Evolutionary conservation across 92 coral and sea anemone genomes (phyloP).

Genomic region (Parazoanthus swiftii): DNA sequence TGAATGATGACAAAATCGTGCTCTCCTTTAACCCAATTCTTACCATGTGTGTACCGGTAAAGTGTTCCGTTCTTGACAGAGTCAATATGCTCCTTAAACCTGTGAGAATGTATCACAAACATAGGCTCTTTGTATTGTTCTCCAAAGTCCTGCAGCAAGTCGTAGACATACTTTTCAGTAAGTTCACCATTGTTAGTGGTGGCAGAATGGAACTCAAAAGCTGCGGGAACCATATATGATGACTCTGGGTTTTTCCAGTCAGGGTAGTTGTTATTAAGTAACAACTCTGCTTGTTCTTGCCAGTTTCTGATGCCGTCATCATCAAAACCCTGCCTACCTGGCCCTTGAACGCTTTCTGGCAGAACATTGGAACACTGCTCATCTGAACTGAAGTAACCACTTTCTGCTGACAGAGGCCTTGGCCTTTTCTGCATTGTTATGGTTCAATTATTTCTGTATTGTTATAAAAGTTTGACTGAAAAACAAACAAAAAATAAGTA

Average conservation of each 20-base stretch:
- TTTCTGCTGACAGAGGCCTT: constrained; percentile 34
- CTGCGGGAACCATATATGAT: constrained; percentile 49
- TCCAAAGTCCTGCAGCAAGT: constrained; percentile 35
- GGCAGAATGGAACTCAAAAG: neutral
- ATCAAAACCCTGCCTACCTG: neutral
- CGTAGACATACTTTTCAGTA: constrained; percentile 35
- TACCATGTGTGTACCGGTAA: too few relatives aligned
- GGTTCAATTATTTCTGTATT: neutral
- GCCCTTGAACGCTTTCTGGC: constrained; percentile 4
- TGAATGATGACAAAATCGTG: constrained; percentile 62
- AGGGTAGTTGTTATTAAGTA: constrained; percentile 17
- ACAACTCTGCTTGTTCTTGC: constrained; percentile 35
- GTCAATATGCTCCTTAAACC: neutral
- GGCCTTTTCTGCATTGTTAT: neutral
- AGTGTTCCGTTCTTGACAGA: neutral
- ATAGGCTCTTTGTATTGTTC: constrained; percentile 21
- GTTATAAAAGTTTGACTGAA: neutral
- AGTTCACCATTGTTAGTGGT: neutral
- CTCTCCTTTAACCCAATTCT: constrained; percentile 51
- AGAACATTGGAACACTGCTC: neutral
- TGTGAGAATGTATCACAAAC: constrained; percentile 57
- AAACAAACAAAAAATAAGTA: too few relatives aligned
- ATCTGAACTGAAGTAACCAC: constrained; percentile 13
- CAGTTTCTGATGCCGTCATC: constrained; percentile 45
- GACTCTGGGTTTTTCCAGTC: constrained; percentile 41